These are phyloP conservation scores for Arctocebus calabarensis DNA, from an alignment of 2,797 vertebrate genomes.

Conservation along the genomic window DNA sequence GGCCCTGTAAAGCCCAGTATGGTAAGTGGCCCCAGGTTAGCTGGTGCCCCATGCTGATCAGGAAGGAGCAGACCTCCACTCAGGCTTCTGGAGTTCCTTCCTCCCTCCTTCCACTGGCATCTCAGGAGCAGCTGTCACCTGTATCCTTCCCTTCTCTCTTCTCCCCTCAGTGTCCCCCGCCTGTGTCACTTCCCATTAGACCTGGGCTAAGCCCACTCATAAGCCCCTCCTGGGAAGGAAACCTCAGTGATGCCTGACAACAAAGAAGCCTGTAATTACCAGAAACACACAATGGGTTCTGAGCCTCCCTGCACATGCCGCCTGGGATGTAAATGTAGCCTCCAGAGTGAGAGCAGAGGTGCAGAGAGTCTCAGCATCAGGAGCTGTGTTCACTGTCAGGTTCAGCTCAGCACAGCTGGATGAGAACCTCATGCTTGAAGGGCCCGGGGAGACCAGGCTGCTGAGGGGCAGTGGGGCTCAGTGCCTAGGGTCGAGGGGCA, in stretches of 20 bases:
- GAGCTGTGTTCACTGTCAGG: not conserved
- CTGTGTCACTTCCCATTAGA: constrained; percentile 19
- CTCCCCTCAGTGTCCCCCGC: not conserved
- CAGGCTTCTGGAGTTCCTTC: not conserved
- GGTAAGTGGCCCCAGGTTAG: fast-evolving
- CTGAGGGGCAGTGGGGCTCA: not conserved
- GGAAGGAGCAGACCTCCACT: fast-evolving
- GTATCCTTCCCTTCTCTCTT: too few species aligned
- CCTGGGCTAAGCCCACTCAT: not conserved
- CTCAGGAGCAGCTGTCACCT: not conserved
- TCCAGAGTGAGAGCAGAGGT: not conserved
- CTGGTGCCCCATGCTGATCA: not conserved
- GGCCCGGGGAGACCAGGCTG: not conserved
- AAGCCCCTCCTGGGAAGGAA: not conserved
- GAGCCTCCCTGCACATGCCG: not conserved
- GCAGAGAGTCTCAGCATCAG: not conserved
- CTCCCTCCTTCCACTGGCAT: not conserved
- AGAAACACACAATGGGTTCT: not conserved
- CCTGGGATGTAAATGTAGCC: too few species aligned
- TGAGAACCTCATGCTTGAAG: not conserved
- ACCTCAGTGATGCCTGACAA: not conserved
- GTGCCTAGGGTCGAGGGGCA: not conserved
- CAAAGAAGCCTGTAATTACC: not conserved
- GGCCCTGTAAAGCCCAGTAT: not conserved
- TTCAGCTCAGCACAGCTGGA: not conserved